Conservation (phyloP, 1,140 invertebrate species). For the Saxidomus purpurata region DNA sequence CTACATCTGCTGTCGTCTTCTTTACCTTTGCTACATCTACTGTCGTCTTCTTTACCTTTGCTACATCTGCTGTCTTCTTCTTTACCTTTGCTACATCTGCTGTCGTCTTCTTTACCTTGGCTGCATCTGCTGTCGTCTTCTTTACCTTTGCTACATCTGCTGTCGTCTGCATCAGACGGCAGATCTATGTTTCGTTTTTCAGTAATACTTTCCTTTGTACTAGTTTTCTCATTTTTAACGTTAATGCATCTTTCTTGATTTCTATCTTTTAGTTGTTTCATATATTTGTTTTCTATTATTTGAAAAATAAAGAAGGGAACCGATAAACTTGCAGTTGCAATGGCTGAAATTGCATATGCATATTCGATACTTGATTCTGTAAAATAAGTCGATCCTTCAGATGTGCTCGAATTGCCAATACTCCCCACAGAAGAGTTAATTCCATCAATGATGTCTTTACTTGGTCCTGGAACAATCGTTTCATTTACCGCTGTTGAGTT, state of each 20-base stretch:
- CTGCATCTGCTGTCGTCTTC: too few species aligned
- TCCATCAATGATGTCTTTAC: background rate
- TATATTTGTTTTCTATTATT: background rate
- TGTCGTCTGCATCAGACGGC: too few species aligned
- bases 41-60: background rate
- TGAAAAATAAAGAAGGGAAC: slow-evolving; percentile 69
- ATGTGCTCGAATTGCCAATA: background rate
- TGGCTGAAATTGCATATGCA: slow-evolving; percentile 66
- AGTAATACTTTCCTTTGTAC: too few species aligned
- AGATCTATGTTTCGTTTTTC: too few species aligned
- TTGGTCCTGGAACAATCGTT: background rate
- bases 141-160: too few species aligned
- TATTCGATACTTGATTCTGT: slow-evolving; percentile 71
- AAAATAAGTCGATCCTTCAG: background rate
- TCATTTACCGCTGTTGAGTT: background rate
- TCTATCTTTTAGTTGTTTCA: background rate
- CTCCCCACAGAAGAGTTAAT: background rate
- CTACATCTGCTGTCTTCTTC: background rate
- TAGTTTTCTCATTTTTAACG: background rate
- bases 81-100: background rate
- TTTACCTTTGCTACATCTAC: background rate
- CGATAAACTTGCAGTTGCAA: slow-evolving; percentile 45
- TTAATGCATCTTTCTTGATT: background rate
- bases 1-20: background rate
- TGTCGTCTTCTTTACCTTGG: too few species aligned